phyloP scores from a whole-genome alignment of 2,797 vertebrate genomes.

The Acanthurus tractus region DNA sequence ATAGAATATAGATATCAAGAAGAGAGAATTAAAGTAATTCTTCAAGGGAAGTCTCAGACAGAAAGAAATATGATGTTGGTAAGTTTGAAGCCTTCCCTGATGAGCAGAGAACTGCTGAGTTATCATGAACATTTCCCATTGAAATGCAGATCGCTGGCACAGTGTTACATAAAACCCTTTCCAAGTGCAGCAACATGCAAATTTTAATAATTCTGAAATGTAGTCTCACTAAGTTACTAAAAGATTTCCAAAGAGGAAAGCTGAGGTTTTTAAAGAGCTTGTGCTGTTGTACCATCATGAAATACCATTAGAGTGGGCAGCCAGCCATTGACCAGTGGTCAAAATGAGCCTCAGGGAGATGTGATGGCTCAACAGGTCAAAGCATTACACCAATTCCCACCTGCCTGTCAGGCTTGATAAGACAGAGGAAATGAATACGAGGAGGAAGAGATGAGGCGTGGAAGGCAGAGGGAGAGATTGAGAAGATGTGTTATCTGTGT shows the following conservation, averaged over 20 bases:
- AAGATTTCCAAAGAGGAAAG: neutral
- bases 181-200: slow-evolving; percentile 13
- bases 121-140: slow-evolving; percentile 33
- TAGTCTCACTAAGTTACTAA: neutral
- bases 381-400: slow-evolving; percentile 45
- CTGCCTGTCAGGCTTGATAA: slow-evolving; percentile 56
- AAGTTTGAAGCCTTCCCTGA: slow-evolving; percentile 29
- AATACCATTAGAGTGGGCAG: slow-evolving; percentile 35
- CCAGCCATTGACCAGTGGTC: slow-evolving; percentile 18
- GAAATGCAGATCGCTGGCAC: slow-evolving; percentile 45
- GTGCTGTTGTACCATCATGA: slow-evolving; percentile 11
- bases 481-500: slow-evolving; percentile 57
- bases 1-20: slow-evolving; percentile 9
- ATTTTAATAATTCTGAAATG: slow-evolving; percentile 25
- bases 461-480: slow-evolving; percentile 29
- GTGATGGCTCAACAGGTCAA: slow-evolving; percentile 44
- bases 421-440: slow-evolving; percentile 67
- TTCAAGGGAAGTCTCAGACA: slow-evolving; percentile 27
- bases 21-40: slow-evolving; percentile 37
- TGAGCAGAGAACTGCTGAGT: slow-evolving; percentile 36
- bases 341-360: slow-evolving; percentile 24
- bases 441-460: slow-evolving; percentile 35
- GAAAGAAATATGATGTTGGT: neutral
- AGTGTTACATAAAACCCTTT: slow-evolving; percentile 20
- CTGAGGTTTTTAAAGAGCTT: neutral